Conservation (phyloP, 2,888 invertebrate genomes). For the Cantharis flavilabris region DNA sequence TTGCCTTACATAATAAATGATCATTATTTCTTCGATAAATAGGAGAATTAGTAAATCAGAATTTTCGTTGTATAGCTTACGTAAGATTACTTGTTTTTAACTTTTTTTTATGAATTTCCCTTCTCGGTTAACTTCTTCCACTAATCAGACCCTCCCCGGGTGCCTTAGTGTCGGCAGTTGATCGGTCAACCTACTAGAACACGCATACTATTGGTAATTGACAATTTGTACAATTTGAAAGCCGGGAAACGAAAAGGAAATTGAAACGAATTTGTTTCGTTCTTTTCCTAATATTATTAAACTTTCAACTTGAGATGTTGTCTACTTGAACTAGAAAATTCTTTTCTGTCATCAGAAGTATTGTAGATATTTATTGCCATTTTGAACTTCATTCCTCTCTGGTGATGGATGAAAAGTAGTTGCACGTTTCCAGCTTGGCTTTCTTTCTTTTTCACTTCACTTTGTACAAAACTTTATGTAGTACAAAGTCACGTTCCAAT, state of each 20-base stretch:
- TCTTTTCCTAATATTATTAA: not conserved
- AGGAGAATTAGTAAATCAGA: not conserved
- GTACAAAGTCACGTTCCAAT: not conserved
- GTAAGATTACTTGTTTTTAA: no score
- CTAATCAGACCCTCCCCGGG: no score
- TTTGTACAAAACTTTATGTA: not conserved
- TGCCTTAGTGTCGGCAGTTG: no score
- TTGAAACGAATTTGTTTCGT: not conserved
- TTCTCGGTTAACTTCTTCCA: no score
- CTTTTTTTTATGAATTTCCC: no score
- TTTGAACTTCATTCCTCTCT: not conserved
- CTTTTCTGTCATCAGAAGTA: not conserved
- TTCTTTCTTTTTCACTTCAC: not conserved
- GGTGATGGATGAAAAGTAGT: not conserved
- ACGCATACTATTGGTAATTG: not conserved
- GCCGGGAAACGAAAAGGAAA: not conserved
- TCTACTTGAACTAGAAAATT: not conserved
- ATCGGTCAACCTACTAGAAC: no score
- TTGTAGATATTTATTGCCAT: not conserved
- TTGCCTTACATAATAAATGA: not conserved
- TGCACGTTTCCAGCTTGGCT: not conserved
- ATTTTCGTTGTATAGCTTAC: no score
- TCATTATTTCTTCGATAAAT: not conserved
- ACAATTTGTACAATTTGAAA: no score
- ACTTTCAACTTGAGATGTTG: not conserved